Conservation (phyloP, 2,797 vertebrate species). For the Thripadectes ignobilis region DNA sequence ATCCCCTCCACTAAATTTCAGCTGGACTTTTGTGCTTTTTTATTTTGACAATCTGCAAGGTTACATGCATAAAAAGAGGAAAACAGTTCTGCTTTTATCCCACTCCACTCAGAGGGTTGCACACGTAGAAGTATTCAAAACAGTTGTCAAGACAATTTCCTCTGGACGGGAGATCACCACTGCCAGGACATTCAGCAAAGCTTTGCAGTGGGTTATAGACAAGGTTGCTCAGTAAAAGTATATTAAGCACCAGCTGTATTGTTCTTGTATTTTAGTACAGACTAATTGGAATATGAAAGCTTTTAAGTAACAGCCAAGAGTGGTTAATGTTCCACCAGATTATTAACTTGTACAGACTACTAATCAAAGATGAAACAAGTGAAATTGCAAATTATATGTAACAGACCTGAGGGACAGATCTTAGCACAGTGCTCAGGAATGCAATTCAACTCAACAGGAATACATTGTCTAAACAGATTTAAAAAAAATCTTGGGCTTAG, state of each 20-base stretch:
- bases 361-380: constrained; percentile 35
- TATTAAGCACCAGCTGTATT: neutral
- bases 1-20: neutral
- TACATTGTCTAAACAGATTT: constrained; percentile 22
- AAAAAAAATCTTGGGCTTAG: neutral
- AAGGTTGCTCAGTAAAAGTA: neutral
- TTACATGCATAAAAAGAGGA: neutral
- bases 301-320: constrained; percentile 16
- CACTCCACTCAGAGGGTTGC: neutral
- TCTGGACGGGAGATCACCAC: neutral
- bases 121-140: neutral
- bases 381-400: constrained; percentile 43
- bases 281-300: constrained; percentile 18
- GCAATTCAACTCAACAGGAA: constrained; percentile 2
- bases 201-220: neutral
- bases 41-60: neutral
- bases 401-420: constrained; percentile 28
- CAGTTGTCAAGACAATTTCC: neutral
- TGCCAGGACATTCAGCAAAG: neutral
- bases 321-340: neutral
- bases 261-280: neutral
- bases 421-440: constrained; percentile 18
- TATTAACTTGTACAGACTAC: constrained; percentile 33
- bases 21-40: neutral
- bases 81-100: neutral